Evolutionary conservation across 2,888 invertebrate genomes (phyloP), one percentile per base, ranked within the genome.

Genomic region (Iphiclides podalirius): DNA sequence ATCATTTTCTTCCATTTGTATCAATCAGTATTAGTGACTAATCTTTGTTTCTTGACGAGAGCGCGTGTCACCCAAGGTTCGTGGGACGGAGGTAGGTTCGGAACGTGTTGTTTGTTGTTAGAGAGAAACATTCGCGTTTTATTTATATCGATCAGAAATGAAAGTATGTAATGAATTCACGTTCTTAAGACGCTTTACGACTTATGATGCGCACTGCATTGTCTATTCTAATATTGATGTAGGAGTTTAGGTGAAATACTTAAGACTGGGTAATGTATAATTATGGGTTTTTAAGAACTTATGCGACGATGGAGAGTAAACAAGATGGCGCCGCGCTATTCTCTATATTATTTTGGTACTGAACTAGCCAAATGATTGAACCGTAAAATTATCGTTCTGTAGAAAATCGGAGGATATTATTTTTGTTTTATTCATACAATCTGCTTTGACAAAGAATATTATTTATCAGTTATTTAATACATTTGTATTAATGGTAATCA

Each of bases 261-360:
- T 43, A 49, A 49, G 49, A 49, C 49, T 49, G 49, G 48, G 33
- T 43, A 20, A 43, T 38, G 11, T 47, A 12, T 38, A 34, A 28
- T 23, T 38, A 34, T 37, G 31, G n/a, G n/a, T 31, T 31, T 11
- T 8, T 31, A 11, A 12, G 26, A 26, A 26, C 26, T 31, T 4
- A 11, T n/a, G n/a, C 11, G 11, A 33, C 8, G 26, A 26, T 17
- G 14, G 42, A 15, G 13, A 4, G 36, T 31, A 28, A 36, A 15
- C 14, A 23, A 38, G 20, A 23, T 37, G 33, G 38, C 14, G 38
- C 13, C 20, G 23, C 42, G 37, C 3, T 43, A 23, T 37, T 28
- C 16, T 16, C 26, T 23, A n/a, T 23, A n/a, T n/a, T n/a, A n/a
- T n/a, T n/a, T n/a, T n/a, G n/a, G n/a, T n/a, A n/a, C n/a, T n/a